Base-by-base conservation (phyloP, 2,113 vertebrate species). In the Eudyptes chrysolophus region DNA sequence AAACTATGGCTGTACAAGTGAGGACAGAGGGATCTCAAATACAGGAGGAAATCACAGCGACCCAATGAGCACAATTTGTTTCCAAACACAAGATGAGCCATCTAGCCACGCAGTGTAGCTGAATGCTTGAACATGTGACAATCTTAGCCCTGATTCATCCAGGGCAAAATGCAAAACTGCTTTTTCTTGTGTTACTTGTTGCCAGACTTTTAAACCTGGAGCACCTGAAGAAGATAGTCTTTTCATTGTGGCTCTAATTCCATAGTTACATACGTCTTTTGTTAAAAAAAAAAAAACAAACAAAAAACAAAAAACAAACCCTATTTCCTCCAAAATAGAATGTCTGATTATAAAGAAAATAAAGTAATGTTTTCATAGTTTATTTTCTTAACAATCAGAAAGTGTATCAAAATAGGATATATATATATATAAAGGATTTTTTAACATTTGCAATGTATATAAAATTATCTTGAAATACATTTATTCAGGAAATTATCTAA, bases 221-320 rank as follows among this genome's bases (percentile, higher is more conserved):
- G 9, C 1, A 10, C 16, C 19, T 60, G 27, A 55, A 49, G 25
- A 84, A 64, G 25, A 38, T 2, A 77, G 5, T 34, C 0, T 34
- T 58, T 69, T 42, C 4, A 40, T 72, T 62, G 10, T 27, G 2
- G 26, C 13, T 60, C 26, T 58, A 32, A 71, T 62, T 68, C 27
- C 13, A 13, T 10, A 68, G 6, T 46, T 48, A 11, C 16, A 30
- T 5, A 3, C 0, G 13, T 1, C 4, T 58, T 77, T 40, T 46
- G 10, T 24, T 19, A 17, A 13, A 30, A 13, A 5, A 16, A 2
- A 10, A 4, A 27, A 24, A 16, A 6, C 36, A 36, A 36, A 36
- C 9, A 9, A 36, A 36, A 4, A 34, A 4, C 26, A 6, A 51
- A 64, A 34, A 36, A 79, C 80, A 93, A 26, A 24, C 2, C 1